Base-by-base conservation (phyloP, 2,797 vertebrate genomes). In the Chiroxiphia lanceolata region DNA sequence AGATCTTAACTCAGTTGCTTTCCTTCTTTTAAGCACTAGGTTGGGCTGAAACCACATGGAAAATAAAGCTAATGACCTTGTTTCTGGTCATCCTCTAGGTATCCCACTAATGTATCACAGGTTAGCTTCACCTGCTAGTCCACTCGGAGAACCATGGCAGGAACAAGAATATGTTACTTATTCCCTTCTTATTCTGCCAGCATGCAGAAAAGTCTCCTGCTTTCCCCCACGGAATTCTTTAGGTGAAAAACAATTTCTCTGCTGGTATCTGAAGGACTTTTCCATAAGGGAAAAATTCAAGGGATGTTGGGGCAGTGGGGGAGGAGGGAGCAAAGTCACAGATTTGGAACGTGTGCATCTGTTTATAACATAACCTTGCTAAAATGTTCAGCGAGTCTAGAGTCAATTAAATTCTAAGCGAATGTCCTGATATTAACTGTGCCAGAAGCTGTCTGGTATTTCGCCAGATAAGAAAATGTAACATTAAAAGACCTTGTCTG, bases 371-470 rank as follows among this genome's bases (percentile, higher is more conserved):
- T 94, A 94, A 95, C 94, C 95, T 96, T 89, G 91, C 93, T 95
- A 84, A 96, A 96, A 91, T 72, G 70, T 95, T 96, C 94, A 86
- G 87, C 17, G 7, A 94, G 87, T 71, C 51, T 63, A 94, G 78
- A 96, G 94, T 91, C 89, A 96, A 96, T 95, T 95, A 96, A 95
- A 96, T 95, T 87, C 88, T 40, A 88, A 89, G 74, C 17, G 50
- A 96, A 93, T 84, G 89, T 96, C 96, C 92, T 90, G 86, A 70
- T 94, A 97, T 50, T 93, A 85, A 75, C 61, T 83, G 88, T 95
- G 95, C 94, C 94, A 96, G 90, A 88, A 96, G 80, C 89, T 96
- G 96, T 95, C 96, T 96, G 94, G 89, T 94, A 94, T 86, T 95
- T 93, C 2, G 70, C 93, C 96, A 97, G 87, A 94, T 94, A 94